Evolutionary conservation across 2,888 invertebrate species (phyloP), one percentile per base, ranked within the genome.

Genomic region (Drymonia ruficornis): DNA sequence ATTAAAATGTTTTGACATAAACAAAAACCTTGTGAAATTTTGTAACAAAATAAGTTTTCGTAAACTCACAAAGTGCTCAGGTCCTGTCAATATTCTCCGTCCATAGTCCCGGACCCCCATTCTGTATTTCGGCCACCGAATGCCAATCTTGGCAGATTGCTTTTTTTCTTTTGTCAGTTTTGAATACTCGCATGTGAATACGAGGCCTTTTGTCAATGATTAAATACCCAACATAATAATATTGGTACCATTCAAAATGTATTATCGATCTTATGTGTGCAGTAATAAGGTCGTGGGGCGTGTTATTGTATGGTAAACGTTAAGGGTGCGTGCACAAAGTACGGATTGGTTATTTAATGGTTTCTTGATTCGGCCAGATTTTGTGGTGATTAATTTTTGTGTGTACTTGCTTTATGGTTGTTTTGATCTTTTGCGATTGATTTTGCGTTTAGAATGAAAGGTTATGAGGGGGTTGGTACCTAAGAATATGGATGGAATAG

Each of bases 91-190:
- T 36, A 43, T 43, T 18, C 42, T 8, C 5, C 36, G n/a, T 36
- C 36, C 36, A 11, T 36, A 78, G 12, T 46, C 60, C 71, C 60
- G 67, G 65, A 67, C 63, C 63, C 73, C 44, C 73, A 59, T 72
- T 72, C 70, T 72, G 61, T 66, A 52, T 55, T 47, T 47, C 47
- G 50, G 51, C 84, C 87, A 88, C 87, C 89, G 89, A 91, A 89
- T 90, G 91, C 91, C 91, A 91, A 91, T 91, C 91, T 89, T 84
- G 67, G 77, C 82, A 89, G 91, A 91, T 92, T 91, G 91, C 91
- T 92, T 92, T 92, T 70, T 89, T 91, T 90, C 91, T 86, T 91
- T 92, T 92, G 91, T 92, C 83, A 87, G 89, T 90, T 88, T 90
- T 80, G 89, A 91, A 91, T 91, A 88, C 74, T 75, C 80, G 85